Base-by-base conservation (phyloP, 2,113 vertebrate species). In the Anguilla rostrata region DNA sequence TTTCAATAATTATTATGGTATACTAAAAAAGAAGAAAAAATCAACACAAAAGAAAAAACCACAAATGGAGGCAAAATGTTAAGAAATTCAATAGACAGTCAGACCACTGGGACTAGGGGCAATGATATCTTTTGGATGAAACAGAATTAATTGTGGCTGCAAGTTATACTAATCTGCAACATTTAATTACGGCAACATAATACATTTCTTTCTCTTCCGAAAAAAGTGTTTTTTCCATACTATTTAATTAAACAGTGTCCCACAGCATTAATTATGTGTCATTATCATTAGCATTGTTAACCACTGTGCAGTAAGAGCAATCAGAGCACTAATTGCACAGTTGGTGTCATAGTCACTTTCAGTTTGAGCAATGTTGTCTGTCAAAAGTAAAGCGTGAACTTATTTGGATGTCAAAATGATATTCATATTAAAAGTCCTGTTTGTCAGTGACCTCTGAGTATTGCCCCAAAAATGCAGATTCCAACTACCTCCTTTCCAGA, bases 401-500 rank as follows among this genome's bases (percentile, higher is more conserved):
- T 11, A 53, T 56, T 34, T 0, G 14, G 43, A 82, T 56, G 8
- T 34, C 43, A 56, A 53, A 53, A 22, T 82, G 49, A 56, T 46
- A 56, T 29, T 53, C 81, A 29, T 2, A 82, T 82, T 7, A 56
- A 29, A n/a, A 26, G 26, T 75, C 79, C 87, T 83, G 81, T n/a
- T 0, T 82, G 85, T 86, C 87, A 60, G 2, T 1, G 1, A 12
- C 18, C 83, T 46, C 82, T 87, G 8, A 49, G 15, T 49, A 43
- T 63, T 16, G 29, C 53, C 14, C 26, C 78, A 15, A 41, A 80
- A 40, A 80, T n/a, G 29, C 71, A 34, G 39, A 39, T 43, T 34
- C 34, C 26, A 66, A 43, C n/a, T 81, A 41, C 8, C 78, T 84
- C 26, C 39, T 12, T 14, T 41, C 87, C 87, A 85, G 87, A 84